Base-by-base conservation (phyloP, 2,888 invertebrate genomes). In the Agrochola macilenta region DNA sequence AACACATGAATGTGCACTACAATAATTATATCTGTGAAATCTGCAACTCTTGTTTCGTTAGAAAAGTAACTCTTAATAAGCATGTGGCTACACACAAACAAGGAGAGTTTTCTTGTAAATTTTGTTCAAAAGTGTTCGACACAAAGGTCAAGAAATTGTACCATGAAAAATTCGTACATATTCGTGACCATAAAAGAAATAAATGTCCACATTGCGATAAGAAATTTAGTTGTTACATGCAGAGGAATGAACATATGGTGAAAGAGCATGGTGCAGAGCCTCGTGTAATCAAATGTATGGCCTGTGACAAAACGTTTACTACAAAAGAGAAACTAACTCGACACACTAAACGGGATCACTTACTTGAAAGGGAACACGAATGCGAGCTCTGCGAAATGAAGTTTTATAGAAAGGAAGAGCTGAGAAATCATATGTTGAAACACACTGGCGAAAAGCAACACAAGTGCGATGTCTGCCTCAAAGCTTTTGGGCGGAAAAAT, bases 41-140 rank as follows among this genome's bases (percentile, higher is more conserved):
- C 7, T 88, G 88, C n/a, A 94, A 94, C 60, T 92, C 95, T 0
- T 89, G 95, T 1, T 96, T 95, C 78, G 94, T 95, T 82, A 96
- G 95, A 39, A 74, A 69, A 81, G 72, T 64, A 7, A 83, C 78
- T 1, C 73, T 87, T 1, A 65, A 66, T 7, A 70, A 69, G 26
- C 87, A 89, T 39, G 30, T 78, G 30, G 14, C 63, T 11, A 79
- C 78, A 12, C 88, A 88, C 30, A 81, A 86, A 5, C 79, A 83
- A 69, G 88, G 88, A 1, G 81, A 84, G 0, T 88, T 89, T 23
- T 17, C 60, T 7, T 88, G 89, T 46, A 71, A 60, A 3, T 74
- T 72, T 43, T 88, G 88, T 43, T 5, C 68, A 0, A 88, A 88
- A 83, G 71, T 84, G 2, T 88, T 86, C 17, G 87, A 77, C 23